Evolutionary conservation across 2,113 vertebrate genomes (phyloP), one percentile per base, ranked within the genome.

Genomic region (Etheostoma cragini): DNA sequence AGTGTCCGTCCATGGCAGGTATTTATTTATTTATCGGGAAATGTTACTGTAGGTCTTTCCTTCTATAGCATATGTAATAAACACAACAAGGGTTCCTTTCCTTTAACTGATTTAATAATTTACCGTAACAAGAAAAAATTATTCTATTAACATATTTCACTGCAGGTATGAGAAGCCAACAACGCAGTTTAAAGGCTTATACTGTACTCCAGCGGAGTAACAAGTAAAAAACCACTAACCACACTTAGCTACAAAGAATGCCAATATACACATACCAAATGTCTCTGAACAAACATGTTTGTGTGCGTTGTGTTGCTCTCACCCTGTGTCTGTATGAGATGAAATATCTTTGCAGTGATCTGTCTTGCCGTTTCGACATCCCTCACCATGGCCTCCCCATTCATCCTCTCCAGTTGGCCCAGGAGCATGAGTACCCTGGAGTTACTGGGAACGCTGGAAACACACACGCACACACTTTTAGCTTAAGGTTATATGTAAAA

Each of bases 291-390:
- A 73, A 26, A 42, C 17, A 3, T 0, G 52, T 67, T 67, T 60
- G 60, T 45, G 33, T 42, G n/a, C 22, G 42, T 73, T 33, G 52
- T 56, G 22, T 8, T 70, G n/a, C 2, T 33, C 87, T 95, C 83
- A 99, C 98, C 98, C 94, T 99, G 98, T 74, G 98, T 99, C 93
- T 98, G 98, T 81, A 97, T 95, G 93, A 99, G 94, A 92, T 99
- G 98, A 86, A 98, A 96, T 76, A 99, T 97, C 92, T 97, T 99
- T 88, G 96, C 93, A 12, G 98, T 99, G 92, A 98, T 78, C 87
- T 97, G 94, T 93, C 97, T 96, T 45, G 96, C 94, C 73, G 61
- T 93, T 54, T 97, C 96, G 4, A 94, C 90, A 83, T 98, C 96
- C 76, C 88, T 89, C 71, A 83, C 62, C 81, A 93, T 67, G 68